These are phyloP conservation scores for Pseudopodoces humilis DNA, from an alignment of 2,113 vertebrate genomes.

Conservation along the genomic window DNA sequence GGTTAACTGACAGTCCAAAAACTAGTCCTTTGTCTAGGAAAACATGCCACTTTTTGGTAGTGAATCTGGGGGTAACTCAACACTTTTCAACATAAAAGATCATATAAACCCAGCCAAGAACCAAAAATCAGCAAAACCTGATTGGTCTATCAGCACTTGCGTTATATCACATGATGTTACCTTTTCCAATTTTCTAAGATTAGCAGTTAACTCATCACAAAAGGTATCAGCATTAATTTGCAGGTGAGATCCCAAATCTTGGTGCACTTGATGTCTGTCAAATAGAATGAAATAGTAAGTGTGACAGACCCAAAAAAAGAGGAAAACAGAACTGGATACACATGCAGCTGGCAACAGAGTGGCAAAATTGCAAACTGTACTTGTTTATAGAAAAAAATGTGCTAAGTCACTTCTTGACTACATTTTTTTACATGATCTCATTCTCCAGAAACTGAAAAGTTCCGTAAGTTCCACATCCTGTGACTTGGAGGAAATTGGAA, in stretches of 20 bases:
- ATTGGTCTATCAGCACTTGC: background rate
- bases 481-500: background rate
- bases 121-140: too few species aligned
- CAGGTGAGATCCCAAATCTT: conserved; percentile 60
- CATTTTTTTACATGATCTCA: background rate
- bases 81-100: background rate
- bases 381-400: background rate
- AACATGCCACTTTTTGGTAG: background rate
- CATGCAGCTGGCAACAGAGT: background rate
- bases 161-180: conserved; percentile 54
- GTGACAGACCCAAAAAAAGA: background rate
- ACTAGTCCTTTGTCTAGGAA: background rate
- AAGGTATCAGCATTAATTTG: conserved; percentile 77
- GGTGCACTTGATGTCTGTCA: conserved; percentile 61
- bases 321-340: background rate
- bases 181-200: conserved; percentile 91
- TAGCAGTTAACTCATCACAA: conserved; percentile 85
- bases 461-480: background rate
- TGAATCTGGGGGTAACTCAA: background rate
- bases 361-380: background rate
- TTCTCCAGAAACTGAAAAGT: background rate
- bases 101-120: background rate
- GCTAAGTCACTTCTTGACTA: background rate
- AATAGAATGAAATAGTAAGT: conserved; percentile 24
- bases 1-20: background rate